Conservation (phyloP, 2,113 vertebrate species). For the Vulpes ferrilata region DNA sequence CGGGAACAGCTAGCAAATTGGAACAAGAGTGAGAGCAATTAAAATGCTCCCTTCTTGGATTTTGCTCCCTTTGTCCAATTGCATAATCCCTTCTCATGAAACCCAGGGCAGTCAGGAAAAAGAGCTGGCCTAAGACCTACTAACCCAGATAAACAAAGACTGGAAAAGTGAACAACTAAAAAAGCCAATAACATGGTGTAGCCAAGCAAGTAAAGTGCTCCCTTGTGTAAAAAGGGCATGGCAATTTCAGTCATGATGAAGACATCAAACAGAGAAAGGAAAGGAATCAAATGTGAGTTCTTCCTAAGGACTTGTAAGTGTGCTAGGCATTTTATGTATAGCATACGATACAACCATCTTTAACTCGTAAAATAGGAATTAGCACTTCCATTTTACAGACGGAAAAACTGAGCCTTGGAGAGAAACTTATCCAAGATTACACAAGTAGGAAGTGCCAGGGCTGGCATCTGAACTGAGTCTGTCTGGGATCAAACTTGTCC, state of each 20-base stretch:
- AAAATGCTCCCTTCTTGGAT: neutral
- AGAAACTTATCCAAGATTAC: neutral
- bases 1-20: neutral
- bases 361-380: neutral
- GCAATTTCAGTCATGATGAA: neutral
- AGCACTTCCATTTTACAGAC: neutral
- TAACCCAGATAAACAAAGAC: conserved; percentile 35
- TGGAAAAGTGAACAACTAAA: neutral
- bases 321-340: neutral
- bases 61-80: conserved; percentile 17
- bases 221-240: neutral
- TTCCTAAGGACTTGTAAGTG: neutral
- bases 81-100: conserved; percentile 21
- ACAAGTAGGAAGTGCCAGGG: neutral
- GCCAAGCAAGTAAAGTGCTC: neutral
- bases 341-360: neutral
- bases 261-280: conserved; percentile 16
- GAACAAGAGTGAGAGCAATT: neutral
- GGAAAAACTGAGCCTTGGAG: neutral
- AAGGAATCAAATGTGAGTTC: neutral
- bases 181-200: neutral
- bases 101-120: neutral
- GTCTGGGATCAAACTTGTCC: neutral
- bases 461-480: neutral
- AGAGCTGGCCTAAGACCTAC: conserved; percentile 25